Evolutionary conservation across 2,797 vertebrate genomes (phyloP).

Genomic region (Danionella dracula): DNA sequence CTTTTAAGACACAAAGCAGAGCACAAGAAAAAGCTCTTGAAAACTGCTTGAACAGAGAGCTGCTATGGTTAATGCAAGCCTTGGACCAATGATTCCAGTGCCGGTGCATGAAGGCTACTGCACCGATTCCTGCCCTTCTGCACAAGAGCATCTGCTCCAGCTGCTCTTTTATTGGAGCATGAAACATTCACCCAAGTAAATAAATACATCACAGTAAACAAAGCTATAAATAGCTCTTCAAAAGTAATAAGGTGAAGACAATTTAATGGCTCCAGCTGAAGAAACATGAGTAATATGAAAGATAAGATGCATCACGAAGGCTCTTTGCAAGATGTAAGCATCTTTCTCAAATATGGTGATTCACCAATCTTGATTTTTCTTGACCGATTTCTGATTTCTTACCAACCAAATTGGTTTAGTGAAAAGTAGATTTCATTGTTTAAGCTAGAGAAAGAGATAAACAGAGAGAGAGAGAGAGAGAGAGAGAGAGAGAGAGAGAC

Average conservation of each 20-base stretch:
- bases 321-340: no score
- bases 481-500: no score
- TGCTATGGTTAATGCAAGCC: conserved; percentile 14
- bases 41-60: conserved; percentile 25
- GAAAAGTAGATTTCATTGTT: no score
- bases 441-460: no score
- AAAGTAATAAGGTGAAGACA: neutral
- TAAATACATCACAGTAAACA: neutral
- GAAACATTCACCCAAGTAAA: neutral
- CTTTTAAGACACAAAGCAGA: conserved; percentile 7
- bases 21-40: conserved; percentile 13
- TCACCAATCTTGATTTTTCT: no score
- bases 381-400: no score
- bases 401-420: no score
- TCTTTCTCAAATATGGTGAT: no score
- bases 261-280: neutral
- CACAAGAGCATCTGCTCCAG: neutral
- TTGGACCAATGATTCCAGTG: conserved; percentile 8
- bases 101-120: neutral
- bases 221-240: neutral
- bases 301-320: no score
- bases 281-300: neutral
- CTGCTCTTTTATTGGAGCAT: neutral
- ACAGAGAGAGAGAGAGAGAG: no score
- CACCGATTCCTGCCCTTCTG: neutral